Base-by-base conservation (phyloP, 1,140 invertebrate species). In the Xylocopa sonorina region DNA sequence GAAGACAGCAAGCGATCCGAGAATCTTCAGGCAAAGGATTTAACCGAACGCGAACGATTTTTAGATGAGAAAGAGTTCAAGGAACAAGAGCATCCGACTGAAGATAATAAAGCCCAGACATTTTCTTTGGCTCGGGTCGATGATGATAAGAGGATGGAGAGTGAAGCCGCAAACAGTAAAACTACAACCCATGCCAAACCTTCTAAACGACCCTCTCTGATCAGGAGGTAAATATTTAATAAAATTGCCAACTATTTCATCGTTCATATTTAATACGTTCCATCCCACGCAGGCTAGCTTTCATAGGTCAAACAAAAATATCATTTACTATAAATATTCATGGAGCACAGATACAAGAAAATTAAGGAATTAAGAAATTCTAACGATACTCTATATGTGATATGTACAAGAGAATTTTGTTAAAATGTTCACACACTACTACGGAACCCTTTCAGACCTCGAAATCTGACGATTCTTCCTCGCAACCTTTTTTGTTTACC, bases 201-300 rank as follows among this genome's bases (percentile, higher is more conserved):
- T 2, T 10, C 71, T 24, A 63, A 27, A 60, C 77, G 81, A 63
- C 73, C 86, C 27, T 66, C 79, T 10, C 62, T 75, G 12, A 80
- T 84, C 12, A 84, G 82, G 74, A 88, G 82, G 89, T 90, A 86
- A 50, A 21, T 21, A 27, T 18, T 72, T 72, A 18, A 50, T 14
- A 12, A n/a, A 32, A n/a, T 57, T 16, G 9, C 4, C 2, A 34
- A 34, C 10, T 4, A 16, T 50, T 68, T 12, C n/a, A n/a, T n/a
- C n/a, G n/a, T n/a, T n/a, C n/a, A n/a, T n/a, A n/a, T n/a, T n/a
- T n/a, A 38, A 38, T 38, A 38, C 38, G 38, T 38, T 38, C n/a
- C n/a, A n/a, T n/a, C n/a, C n/a, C n/a, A n/a, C n/a, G n/a, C n/a
- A n/a, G n/a, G n/a, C n/a, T n/a, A n/a, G n/a, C n/a, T n/a, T n/a